These are phyloP conservation scores for Dinocampus coccinellae DNA, from an alignment of 2,888 invertebrate species.

Conservation along the genomic window DNA sequence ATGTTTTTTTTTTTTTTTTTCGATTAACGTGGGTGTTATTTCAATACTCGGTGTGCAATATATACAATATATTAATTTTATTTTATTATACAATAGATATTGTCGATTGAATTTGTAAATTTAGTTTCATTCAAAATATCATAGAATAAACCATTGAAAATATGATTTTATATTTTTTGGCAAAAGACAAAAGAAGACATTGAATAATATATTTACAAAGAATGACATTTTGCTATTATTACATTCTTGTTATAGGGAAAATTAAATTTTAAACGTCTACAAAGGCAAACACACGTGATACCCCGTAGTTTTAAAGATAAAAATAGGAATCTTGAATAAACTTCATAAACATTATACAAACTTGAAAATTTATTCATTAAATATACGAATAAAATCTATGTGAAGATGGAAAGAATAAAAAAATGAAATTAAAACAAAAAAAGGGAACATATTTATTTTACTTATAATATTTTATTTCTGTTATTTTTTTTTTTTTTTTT, in stretches of 20 bases:
- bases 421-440: too few relatives aligned
- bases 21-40: background rate
- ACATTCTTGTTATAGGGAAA: background rate
- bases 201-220: too few relatives aligned
- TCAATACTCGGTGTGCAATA: background rate
- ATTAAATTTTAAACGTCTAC: background rate
- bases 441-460: too few relatives aligned
- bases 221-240: too few relatives aligned
- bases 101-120: too few relatives aligned
- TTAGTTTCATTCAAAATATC: background rate
- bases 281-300: conserved; percentile 4
- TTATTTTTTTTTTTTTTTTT: too few relatives aligned
- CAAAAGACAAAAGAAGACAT: background rate
- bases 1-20: background rate
- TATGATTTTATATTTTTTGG: background rate
- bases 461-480: too few relatives aligned
- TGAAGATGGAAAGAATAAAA: too few relatives aligned
- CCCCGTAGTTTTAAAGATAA: background rate
- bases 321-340: background rate
- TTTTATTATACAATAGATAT: background rate
- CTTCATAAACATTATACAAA: background rate
- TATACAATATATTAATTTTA: background rate
- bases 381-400: too few relatives aligned
- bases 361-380: background rate
- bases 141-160: too few relatives aligned